phyloP scores from a whole-genome alignment of 2,113 vertebrate genomes.

The Trogon surrucura region DNA sequence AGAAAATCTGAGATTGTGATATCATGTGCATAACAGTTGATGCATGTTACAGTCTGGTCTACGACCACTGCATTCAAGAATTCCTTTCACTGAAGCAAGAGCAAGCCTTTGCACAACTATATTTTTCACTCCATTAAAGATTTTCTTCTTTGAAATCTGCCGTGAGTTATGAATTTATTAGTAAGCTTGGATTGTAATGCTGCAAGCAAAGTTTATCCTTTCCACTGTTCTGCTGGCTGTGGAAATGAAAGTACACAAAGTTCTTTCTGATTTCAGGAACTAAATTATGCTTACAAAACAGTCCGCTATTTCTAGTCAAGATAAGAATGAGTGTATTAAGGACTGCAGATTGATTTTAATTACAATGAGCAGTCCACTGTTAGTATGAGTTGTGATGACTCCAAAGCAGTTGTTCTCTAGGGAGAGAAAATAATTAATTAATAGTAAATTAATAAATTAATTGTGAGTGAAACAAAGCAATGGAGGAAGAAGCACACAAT shows the following conservation, averaged over 20 bases:
- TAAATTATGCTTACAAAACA: not conserved
- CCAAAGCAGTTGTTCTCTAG: conserved; percentile 40
- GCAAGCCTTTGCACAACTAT: not conserved
- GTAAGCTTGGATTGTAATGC: not conserved
- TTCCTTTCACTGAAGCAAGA: not conserved
- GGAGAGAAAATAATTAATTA: conserved; percentile 56
- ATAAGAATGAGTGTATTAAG: conserved; percentile 35
- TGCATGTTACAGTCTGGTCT: not conserved
- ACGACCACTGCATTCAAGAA: not conserved
- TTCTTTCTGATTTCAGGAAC: not conserved
- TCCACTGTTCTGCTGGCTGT: not conserved
- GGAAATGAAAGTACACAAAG: not conserved
- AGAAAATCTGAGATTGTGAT: not conserved
- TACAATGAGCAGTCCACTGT: conserved; percentile 35
- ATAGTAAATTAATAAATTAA: conserved; percentile 56
- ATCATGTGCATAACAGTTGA: not conserved
- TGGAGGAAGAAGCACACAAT: not conserved
- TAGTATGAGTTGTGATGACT: conserved; percentile 67
- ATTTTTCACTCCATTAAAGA: not conserved
- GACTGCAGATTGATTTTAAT: conserved; percentile 68
- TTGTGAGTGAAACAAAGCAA: not conserved
- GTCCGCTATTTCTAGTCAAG: not conserved
- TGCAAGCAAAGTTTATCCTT: not conserved
- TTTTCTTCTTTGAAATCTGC: not conserved
- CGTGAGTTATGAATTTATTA: not conserved